phyloP scores from a whole-genome alignment of 2,113 vertebrate species.

The Psephotus haematonotus region DNA sequence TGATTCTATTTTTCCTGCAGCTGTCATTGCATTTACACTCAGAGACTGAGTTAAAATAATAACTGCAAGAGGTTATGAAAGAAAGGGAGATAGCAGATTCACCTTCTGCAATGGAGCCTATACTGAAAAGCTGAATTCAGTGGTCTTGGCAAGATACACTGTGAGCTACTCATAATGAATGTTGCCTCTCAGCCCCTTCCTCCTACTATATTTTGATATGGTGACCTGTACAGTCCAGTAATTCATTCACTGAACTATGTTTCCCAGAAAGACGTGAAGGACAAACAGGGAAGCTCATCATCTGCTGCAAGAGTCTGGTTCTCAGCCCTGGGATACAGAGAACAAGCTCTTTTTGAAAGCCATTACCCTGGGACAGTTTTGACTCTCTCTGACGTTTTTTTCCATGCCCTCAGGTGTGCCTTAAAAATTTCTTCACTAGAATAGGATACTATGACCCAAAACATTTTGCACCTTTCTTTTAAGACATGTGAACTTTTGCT shows the following conservation, averaged over 20 bases:
- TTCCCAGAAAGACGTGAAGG: not conserved
- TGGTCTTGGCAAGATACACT: not conserved
- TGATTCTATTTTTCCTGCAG: conserved; percentile 3
- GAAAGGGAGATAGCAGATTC: not conserved
- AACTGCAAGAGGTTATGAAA: not conserved
- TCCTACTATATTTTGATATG: not conserved
- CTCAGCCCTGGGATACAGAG: not conserved
- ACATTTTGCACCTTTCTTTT: not conserved
- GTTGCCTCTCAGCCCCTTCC: not conserved
- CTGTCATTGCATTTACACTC: not conserved
- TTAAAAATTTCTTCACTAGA: not conserved
- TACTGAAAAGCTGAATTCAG: not conserved
- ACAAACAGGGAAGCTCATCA: not conserved
- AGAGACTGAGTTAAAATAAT: not conserved
- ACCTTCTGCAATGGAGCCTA: not conserved
- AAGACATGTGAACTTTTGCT: not conserved
- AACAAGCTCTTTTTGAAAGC: not conserved
- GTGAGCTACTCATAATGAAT: not conserved
- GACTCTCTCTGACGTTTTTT: not conserved
- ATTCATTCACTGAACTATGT: not conserved
- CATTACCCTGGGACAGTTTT: not conserved
- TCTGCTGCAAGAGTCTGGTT: not conserved
- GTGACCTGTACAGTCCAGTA: not conserved
- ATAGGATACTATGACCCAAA: not conserved
- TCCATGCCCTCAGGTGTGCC: not conserved